Percentiles rank a stretch among this genome's conserved stretches.
phyloP scores from a whole-genome alignment of 2,888 invertebrate species.

The Dendrolimus pini region DNA sequence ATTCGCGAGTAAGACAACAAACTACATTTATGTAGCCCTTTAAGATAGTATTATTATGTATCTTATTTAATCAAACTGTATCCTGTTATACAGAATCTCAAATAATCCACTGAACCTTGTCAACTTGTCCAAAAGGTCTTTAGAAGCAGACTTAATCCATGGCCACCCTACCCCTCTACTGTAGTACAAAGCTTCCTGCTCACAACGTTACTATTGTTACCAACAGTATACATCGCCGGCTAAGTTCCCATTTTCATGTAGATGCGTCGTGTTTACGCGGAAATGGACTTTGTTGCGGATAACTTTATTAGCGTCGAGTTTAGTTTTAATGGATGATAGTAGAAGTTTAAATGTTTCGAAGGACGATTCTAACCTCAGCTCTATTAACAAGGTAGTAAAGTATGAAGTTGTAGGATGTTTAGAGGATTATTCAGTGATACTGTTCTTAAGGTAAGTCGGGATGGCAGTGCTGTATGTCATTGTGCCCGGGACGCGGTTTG shows the following conservation, averaged over 20 bases:
- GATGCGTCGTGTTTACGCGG: constrained; percentile 31
- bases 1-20: no score
- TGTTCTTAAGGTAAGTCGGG: neutral
- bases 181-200: constrained; percentile 7
- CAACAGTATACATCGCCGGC: constrained; percentile 22
- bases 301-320: constrained; percentile 40
- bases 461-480: neutral
- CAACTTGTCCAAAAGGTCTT: neutral
- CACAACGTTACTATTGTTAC: constrained; percentile 2
- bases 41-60: no score
- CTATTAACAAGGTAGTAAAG: neutral
- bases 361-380: neutral
- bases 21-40: no score
- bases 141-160: neutral
- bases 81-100: no score
- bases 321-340: constrained; percentile 41
- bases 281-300: constrained; percentile 39
- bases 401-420: neutral
- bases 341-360: constrained; percentile 1
- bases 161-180: neutral
- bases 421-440: neutral
- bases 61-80: no score
- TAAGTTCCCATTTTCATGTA: constrained; percentile 17
- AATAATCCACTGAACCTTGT: neutral
- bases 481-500: neutral